These are phyloP conservation scores for Drosophila lacteicornis DNA, from an alignment of 1,140 invertebrate species.

Conservation along the genomic window DNA sequence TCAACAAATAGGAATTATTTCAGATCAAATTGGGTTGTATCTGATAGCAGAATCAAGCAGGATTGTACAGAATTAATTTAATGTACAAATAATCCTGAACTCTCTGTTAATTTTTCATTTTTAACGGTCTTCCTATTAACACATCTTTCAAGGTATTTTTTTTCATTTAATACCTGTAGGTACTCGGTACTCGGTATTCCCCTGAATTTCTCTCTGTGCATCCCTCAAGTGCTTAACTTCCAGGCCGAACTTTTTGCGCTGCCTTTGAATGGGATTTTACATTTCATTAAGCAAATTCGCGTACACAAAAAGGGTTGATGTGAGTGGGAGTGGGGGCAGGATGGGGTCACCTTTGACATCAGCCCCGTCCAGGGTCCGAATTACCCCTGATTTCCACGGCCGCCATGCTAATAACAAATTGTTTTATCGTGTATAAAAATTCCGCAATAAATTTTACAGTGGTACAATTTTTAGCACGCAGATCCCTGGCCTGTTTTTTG, in stretches of 20 bases:
- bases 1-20: neutral
- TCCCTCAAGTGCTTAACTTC: constrained; percentile 21
- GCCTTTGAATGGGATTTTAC: constrained; percentile 67
- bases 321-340: neutral
- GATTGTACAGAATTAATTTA: neutral
- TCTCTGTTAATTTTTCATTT: too few relatives aligned
- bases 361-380: neutral
- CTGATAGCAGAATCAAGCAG: neutral
- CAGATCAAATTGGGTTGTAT: neutral
- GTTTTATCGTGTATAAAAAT: constrained; percentile 83
- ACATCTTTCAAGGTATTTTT: too few relatives aligned
- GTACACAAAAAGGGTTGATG: constrained; percentile 51
- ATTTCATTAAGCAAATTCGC: constrained; percentile 79
- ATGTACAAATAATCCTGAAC: too few relatives aligned
- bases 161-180: too few relatives aligned
- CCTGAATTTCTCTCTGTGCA: neutral
- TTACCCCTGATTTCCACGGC: constrained; percentile 56
- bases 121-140: too few relatives aligned
- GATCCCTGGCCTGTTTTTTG: constrained; percentile 41
- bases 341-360: constrained; percentile 45
- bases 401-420: constrained; percentile 80
- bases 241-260: constrained; percentile 28
- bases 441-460: constrained; percentile 67
- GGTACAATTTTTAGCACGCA: constrained; percentile 70
- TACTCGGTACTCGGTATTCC: too few relatives aligned